phyloP scores from a whole-genome alignment of 2,888 invertebrate species.

The Eupithecia insigniata region DNA sequence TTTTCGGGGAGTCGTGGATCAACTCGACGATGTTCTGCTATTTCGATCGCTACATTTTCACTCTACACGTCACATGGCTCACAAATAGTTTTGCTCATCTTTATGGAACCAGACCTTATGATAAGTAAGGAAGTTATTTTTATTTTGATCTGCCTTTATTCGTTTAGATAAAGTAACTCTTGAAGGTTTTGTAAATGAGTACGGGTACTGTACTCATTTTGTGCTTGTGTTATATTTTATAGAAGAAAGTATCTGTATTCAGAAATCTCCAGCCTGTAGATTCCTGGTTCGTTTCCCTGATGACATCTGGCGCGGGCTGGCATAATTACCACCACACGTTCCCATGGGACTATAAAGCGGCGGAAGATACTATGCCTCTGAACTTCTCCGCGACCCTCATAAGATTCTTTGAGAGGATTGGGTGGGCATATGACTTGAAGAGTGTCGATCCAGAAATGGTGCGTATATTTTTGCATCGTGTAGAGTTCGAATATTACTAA shows the following conservation, averaged over 20 bases:
- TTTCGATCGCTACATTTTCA: slow-evolving; percentile 85
- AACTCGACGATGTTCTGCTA: slow-evolving; percentile 86
- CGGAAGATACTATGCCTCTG: slow-evolving; percentile 88
- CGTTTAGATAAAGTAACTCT: not conserved
- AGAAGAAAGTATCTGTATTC: not conserved
- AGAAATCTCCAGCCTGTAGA: slow-evolving; percentile 91
- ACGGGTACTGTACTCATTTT: not conserved
- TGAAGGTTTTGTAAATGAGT: not conserved
- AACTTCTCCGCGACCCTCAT: slow-evolving; percentile 87
- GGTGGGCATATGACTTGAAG: slow-evolving; percentile 87
- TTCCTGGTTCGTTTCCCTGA: slow-evolving; percentile 88
- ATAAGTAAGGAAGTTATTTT: slow-evolving; percentile 74
- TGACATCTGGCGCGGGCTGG: slow-evolving; percentile 93
- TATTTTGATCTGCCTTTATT: not conserved
- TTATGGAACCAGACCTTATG: slow-evolving; percentile 91
- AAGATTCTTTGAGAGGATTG: slow-evolving; percentile 83
- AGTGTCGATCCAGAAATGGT: slow-evolving; percentile 72
- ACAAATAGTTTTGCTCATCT: slow-evolving; percentile 93
- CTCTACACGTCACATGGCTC: slow-evolving; percentile 91
- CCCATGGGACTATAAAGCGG: slow-evolving; percentile 96
- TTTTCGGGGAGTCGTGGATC: slow-evolving; percentile 87
- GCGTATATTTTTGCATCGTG: not conserved
- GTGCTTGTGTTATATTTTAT: not conserved
- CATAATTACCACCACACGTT: slow-evolving; percentile 97
- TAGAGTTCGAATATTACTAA: not conserved